Evolutionary conservation across 2,888 invertebrate species (phyloP).

Genomic region (Liodrosophila aerea): DNA sequence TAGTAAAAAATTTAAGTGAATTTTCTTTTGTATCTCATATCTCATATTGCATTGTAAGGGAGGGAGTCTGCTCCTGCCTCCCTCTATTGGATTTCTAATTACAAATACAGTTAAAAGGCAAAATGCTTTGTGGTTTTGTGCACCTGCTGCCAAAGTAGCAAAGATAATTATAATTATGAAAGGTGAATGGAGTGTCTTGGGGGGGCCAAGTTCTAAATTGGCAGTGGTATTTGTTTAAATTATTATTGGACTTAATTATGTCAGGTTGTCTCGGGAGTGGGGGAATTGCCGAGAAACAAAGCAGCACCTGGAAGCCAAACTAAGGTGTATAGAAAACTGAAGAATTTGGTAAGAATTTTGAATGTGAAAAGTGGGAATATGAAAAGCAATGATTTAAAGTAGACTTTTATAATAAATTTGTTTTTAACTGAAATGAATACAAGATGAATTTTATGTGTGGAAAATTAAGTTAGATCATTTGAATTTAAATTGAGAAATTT

Average conservation of each 20-base stretch:
- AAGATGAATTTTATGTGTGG: neutral
- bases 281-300: slow-evolving; percentile 34
- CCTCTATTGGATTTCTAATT: slow-evolving; percentile 59
- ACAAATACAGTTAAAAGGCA: slow-evolving; percentile 66
- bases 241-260: slow-evolving; percentile 77
- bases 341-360: slow-evolving; percentile 13
- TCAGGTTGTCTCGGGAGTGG: slow-evolving; percentile 25
- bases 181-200: slow-evolving; percentile 32
- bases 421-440: too few species aligned
- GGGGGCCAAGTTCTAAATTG: slow-evolving; percentile 47
- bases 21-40: slow-evolving; percentile 57
- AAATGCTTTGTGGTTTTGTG: slow-evolving; percentile 69
- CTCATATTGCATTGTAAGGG: slow-evolving; percentile 37
- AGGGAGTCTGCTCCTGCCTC: neutral
- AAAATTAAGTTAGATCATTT: too few species aligned
- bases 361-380: slow-evolving; percentile 9
- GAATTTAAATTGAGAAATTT: neutral
- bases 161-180: slow-evolving; percentile 72
- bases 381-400: too few species aligned
- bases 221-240: slow-evolving; percentile 72
- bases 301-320: slow-evolving; percentile 56
- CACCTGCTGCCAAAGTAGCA: slow-evolving; percentile 61
- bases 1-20: slow-evolving; percentile 63
- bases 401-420: too few species aligned
- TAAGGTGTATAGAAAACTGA: slow-evolving; percentile 14